These are phyloP conservation scores for Athene cunicularia DNA, from an alignment of 2,113 vertebrate species.

Conservation along the genomic window DNA sequence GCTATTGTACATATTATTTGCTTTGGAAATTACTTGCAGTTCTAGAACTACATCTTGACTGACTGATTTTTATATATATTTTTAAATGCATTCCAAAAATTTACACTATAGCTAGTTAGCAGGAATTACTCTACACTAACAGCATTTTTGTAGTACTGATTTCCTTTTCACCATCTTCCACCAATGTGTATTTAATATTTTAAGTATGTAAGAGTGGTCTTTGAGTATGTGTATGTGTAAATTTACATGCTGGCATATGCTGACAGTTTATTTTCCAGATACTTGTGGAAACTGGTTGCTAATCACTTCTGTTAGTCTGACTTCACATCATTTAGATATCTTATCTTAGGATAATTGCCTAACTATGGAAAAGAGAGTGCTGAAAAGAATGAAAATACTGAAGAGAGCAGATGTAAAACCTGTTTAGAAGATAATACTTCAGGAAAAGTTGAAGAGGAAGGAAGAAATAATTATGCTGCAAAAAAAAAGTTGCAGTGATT, in stretches of 20 bases:
- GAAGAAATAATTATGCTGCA: not conserved
- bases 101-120: slow-evolving; percentile 12
- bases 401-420: not conserved
- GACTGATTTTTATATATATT: slow-evolving; percentile 19
- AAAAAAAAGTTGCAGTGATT: not conserved
- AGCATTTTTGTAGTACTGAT: slow-evolving; percentile 1
- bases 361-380: not conserved
- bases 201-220: not conserved
- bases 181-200: slow-evolving; percentile 6
- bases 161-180: slow-evolving; percentile 19
- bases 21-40: slow-evolving; percentile 69
- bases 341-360: not conserved
- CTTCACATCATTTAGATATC: not conserved
- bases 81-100: not conserved
- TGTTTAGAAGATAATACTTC: not conserved
- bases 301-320: not conserved
- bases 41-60: slow-evolving; percentile 50
- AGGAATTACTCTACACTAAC: not conserved
- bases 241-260: not conserved
- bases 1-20: slow-evolving; percentile 63
- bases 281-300: not conserved
- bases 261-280: not conserved
- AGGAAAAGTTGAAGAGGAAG: not conserved
- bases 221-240: not conserved
- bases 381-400: not conserved